phyloP scores from a whole-genome alignment of 2,113 vertebrate species.

The Corvus cornix region DNA sequence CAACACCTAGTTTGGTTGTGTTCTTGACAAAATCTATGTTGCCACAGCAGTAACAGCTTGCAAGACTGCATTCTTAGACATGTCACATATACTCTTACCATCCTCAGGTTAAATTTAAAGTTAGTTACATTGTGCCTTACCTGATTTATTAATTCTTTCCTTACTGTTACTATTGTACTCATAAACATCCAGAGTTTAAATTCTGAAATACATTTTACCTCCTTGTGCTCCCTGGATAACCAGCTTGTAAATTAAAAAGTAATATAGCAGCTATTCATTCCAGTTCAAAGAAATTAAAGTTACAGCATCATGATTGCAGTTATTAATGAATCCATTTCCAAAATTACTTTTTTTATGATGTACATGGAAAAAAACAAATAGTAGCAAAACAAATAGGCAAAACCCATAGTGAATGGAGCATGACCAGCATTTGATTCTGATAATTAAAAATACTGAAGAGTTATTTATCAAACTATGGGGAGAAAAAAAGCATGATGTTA shows the following conservation, averaged over 20 bases:
- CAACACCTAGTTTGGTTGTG: background rate
- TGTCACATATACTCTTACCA: background rate
- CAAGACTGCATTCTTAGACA: background rate
- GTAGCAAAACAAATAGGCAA: background rate
- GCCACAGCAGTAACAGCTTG: background rate
- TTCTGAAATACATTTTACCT: background rate
- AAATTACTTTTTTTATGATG: conserved; percentile 26
- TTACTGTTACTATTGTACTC: background rate
- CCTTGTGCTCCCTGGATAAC: background rate
- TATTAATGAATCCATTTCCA: conserved; percentile 11
- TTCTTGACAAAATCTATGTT: background rate
- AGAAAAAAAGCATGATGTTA: background rate
- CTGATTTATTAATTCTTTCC: background rate
- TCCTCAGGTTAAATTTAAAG: background rate
- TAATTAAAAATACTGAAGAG: conserved; percentile 23
- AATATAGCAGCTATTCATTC: conserved; percentile 2
- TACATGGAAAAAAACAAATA: background rate
- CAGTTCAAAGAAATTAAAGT: conserved; percentile 34
- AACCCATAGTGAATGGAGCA: background rate
- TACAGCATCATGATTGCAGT: background rate
- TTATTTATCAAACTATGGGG: background rate
- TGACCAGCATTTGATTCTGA: conserved; percentile 19
- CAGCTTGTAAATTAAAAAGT: conserved; percentile 33
- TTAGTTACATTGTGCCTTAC: background rate
- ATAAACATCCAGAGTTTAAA: background rate